phyloP scores from a whole-genome alignment of 1,140 invertebrate genomes.

The Hormaphis cornu region DNA sequence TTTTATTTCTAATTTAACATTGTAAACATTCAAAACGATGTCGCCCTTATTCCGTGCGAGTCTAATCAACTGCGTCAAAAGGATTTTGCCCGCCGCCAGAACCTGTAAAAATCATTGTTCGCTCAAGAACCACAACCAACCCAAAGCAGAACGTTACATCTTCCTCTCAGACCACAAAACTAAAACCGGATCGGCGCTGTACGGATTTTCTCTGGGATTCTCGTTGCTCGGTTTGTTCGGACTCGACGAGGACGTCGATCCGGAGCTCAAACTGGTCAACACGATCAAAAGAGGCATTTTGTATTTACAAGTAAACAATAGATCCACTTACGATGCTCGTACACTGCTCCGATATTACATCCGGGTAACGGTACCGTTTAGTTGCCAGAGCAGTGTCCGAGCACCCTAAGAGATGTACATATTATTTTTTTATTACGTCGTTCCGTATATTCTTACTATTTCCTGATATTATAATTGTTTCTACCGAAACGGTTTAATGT shows the following conservation, averaged over 20 bases:
- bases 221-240: slow-evolving; percentile 27
- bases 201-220: background rate
- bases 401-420: too few species aligned
- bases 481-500: too few species aligned
- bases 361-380: too few species aligned
- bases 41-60: background rate
- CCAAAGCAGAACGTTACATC: background rate
- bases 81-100: background rate
- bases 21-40: background rate
- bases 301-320: slow-evolving; percentile 47
- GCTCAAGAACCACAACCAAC: background rate
- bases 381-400: too few species aligned
- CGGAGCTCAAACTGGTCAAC: slow-evolving; percentile 58
- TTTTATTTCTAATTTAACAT: background rate
- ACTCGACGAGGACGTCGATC: slow-evolving; percentile 45
- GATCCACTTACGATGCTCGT: too few species aligned
- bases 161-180: background rate
- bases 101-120: background rate
- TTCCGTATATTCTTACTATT: too few species aligned
- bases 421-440: too few species aligned
- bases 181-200: background rate
- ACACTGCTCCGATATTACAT: too few species aligned
- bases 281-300: slow-evolving; percentile 65
- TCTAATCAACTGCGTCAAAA: background rate
- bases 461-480: too few species aligned